phyloP scores from a whole-genome alignment of 2,888 invertebrate species.

The Dynastes hyllus region DNA sequence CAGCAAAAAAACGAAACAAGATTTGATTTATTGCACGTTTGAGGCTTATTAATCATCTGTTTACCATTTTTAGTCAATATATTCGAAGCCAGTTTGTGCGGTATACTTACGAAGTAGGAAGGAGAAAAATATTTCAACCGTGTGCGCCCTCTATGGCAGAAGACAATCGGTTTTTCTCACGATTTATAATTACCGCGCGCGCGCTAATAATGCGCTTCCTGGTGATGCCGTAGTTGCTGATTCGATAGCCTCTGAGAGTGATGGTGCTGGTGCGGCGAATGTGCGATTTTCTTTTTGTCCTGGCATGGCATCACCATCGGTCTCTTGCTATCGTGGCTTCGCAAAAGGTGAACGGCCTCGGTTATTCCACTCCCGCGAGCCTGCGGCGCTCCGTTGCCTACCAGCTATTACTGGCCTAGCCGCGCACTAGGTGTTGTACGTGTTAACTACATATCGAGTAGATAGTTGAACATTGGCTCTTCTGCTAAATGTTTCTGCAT shows the following conservation, averaged over 20 bases:
- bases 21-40: conserved; percentile 9
- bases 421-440: conserved; percentile 51
- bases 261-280: conserved; percentile 42
- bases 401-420: conserved; percentile 61
- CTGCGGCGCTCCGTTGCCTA: conserved; percentile 60
- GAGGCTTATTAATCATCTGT: conserved; percentile 14
- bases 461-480: background rate
- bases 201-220: conserved; percentile 68
- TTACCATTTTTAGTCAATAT: conserved; percentile 26
- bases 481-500: conserved; percentile 10
- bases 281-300: conserved; percentile 66
- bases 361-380: conserved; percentile 67
- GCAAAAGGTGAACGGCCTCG: conserved; percentile 67
- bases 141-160: conserved; percentile 20
- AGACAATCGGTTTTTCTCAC: conserved; percentile 62
- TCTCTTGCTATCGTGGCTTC: conserved; percentile 48
- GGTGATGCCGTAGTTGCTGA: conserved; percentile 64
- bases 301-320: conserved; percentile 59
- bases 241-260: conserved; percentile 60
- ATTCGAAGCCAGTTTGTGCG: conserved; percentile 2
- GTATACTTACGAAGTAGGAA: conserved; percentile 9
- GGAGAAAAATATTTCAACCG: conserved; percentile 4
- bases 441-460: background rate
- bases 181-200: conserved; percentile 66
- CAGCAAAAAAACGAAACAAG: background rate